Percentiles rank a stretch among this genome's conserved stretches.
phyloP scores from a whole-genome alignment of 2,113 vertebrate genomes.

The Marmota flaviventris region DNA sequence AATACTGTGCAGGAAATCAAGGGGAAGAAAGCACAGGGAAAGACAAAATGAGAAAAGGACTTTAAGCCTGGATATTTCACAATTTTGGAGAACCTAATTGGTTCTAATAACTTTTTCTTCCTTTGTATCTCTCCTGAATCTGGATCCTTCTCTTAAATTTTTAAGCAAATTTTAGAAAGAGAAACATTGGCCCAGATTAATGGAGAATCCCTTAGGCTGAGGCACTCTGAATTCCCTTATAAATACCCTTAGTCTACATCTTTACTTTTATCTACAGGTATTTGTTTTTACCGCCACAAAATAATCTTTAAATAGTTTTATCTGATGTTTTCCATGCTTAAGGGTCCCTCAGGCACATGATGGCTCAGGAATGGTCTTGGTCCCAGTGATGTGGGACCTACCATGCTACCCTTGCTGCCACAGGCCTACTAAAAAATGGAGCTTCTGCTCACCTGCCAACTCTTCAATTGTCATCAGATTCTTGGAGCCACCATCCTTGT shows the following conservation, averaged over 20 bases:
- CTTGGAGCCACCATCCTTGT: background rate
- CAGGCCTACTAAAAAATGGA: no score
- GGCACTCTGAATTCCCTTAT: background rate
- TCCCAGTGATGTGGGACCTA: background rate
- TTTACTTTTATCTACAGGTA: background rate
- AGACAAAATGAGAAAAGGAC: background rate
- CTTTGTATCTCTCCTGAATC: background rate
- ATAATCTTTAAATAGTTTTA: background rate
- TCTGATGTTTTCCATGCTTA: background rate
- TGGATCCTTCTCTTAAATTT: background rate
- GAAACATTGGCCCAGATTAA: background rate
- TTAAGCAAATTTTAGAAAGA: conserved; percentile 33
- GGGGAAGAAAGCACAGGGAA: background rate
- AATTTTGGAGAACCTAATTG: background rate
- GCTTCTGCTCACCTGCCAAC: background rate
- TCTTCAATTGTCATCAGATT: background rate
- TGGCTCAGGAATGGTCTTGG: background rate
- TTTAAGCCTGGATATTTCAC: background rate
- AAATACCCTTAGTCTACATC: background rate
- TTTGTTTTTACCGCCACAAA: background rate
- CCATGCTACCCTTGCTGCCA: background rate
- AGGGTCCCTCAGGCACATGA: background rate
- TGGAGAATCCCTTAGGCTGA: background rate
- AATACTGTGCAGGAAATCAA: background rate
- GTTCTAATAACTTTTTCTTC: background rate